phyloP scores from a whole-genome alignment of 1,140 invertebrate genomes.

The Teleopsis dalmanni region DNA sequence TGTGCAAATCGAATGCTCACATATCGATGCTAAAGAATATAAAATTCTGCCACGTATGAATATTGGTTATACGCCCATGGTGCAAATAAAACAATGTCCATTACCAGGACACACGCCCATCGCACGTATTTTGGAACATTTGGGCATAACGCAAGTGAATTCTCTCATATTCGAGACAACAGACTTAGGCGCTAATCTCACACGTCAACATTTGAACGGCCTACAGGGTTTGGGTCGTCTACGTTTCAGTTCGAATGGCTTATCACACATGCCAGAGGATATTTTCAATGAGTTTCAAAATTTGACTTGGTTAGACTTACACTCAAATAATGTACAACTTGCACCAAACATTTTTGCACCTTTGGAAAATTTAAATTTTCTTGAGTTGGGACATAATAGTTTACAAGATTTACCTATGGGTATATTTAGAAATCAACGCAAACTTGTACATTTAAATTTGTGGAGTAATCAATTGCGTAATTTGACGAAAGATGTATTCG shows the following conservation, averaged over 20 bases:
- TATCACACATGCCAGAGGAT: slow-evolving; percentile 50
- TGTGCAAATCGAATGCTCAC: slow-evolving; percentile 31
- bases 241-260: slow-evolving; percentile 27
- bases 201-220: slow-evolving; percentile 25
- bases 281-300: slow-evolving; percentile 52
- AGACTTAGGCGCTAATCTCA: slow-evolving; percentile 32
- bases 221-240: slow-evolving; percentile 27
- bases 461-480: slow-evolving; percentile 56
- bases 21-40: slow-evolving; percentile 25
- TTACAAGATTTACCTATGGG: slow-evolving; percentile 50
- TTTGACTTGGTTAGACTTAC: slow-evolving; percentile 52
- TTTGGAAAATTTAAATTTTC: slow-evolving; percentile 49
- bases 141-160: slow-evolving; percentile 27
- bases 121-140: slow-evolving; percentile 24
- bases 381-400: slow-evolving; percentile 57
- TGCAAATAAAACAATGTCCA: slow-evolving; percentile 34
- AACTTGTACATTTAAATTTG: slow-evolving; percentile 52
- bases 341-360: slow-evolving; percentile 50
- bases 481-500: slow-evolving; percentile 52
- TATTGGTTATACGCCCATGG: slow-evolving; percentile 24
- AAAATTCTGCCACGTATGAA: slow-evolving; percentile 24
- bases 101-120: slow-evolving; percentile 28
- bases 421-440: slow-evolving; percentile 52
- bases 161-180: slow-evolving; percentile 32
- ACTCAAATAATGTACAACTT: slow-evolving; percentile 52